Conservation (phyloP, 1,140 invertebrate species). For the Atta colombica region DNA sequence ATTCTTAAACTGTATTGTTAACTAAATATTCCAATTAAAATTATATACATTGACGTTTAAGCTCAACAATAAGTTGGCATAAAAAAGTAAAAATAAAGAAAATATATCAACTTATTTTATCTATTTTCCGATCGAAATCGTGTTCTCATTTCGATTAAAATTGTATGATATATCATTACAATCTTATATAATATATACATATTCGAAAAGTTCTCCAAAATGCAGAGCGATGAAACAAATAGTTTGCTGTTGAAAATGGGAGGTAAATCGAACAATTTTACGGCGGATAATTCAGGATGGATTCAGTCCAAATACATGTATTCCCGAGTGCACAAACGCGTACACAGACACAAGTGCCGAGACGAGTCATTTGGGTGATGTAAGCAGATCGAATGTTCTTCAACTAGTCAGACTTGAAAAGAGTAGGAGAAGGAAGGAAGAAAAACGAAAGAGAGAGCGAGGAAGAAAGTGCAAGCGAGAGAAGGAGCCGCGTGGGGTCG, state of each 20-base stretch:
- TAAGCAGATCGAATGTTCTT: constrained; percentile 73
- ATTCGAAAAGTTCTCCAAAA: constrained; percentile 19
- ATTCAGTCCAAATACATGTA: constrained; percentile 67
- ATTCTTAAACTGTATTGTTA: background rate
- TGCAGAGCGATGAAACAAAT: constrained; percentile 68
- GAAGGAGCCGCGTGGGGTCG: constrained; percentile 18
- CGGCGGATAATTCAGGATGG: constrained; percentile 80
- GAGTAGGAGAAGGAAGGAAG: background rate
- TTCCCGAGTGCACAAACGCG: constrained; percentile 4
- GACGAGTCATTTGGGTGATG: constrained; percentile 79
- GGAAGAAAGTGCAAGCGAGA: constrained; percentile 23
- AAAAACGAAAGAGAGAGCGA: background rate
- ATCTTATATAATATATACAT: constrained; percentile 38
- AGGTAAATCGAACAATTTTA: constrained; percentile 84
- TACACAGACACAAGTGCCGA: constrained; percentile 15
- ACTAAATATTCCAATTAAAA: background rate
- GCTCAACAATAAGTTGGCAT: background rate
- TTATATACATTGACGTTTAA: background rate
- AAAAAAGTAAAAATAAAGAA: background rate
- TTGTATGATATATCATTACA: constrained; percentile 30
- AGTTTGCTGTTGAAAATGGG: constrained; percentile 78
- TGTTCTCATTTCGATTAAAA: too few species aligned
- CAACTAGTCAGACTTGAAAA: constrained; percentile 46
- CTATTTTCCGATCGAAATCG: background rate
- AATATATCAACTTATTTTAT: background rate